Base-by-base conservation (phyloP, 2,888 invertebrate species). In the Drosophila borborema region DNA sequence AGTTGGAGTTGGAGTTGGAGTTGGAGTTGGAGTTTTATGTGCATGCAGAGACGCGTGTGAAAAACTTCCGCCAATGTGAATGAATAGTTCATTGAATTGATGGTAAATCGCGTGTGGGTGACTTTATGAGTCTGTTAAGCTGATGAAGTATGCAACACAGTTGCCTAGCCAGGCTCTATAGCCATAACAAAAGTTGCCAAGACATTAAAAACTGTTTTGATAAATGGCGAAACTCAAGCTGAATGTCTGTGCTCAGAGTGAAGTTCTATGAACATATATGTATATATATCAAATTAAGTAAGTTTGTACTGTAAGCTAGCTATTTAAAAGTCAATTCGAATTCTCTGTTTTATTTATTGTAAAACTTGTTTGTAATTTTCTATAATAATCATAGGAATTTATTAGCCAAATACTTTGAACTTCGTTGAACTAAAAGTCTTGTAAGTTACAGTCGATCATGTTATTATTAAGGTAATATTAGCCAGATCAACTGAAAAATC, bases 51-150 rank as follows among this genome's bases (percentile, higher is more conserved):
- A 63, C 48, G 78, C 60, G 78, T 81, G 71, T 67, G 69, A 71
- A 75, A 72, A 82, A 72, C 80, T 80, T 80, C 76, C 70, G 80
- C 56, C 56, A 68, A 55, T 55, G 60, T 53, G 60, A 64, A 71
- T 71, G 71, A 77, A 77, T 73, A 68, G 66, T 68, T 56, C 67
- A 72, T 67, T 67, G 41, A 62, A 55, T 60, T 31, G 49, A 55
- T 62, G 38, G 41, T 73, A 68, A 76, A 67, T 64, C 53, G 62
- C 61, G 61, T 77, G 63, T 45, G 74, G 53, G 41, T 61, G 38
- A 69, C 66, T 64, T 80, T 80, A 77, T 62, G 72, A 46, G 69
- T 18, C 64, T 59, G 56, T 78, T 66, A 51, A 48, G 49, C 65
- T 59, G 48, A 72, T 64, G 58, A 58, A 72, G 53, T 72, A 59